Conservation (phyloP, 2,113 vertebrate genomes). For the Saccopteryx bilineata region DNA sequence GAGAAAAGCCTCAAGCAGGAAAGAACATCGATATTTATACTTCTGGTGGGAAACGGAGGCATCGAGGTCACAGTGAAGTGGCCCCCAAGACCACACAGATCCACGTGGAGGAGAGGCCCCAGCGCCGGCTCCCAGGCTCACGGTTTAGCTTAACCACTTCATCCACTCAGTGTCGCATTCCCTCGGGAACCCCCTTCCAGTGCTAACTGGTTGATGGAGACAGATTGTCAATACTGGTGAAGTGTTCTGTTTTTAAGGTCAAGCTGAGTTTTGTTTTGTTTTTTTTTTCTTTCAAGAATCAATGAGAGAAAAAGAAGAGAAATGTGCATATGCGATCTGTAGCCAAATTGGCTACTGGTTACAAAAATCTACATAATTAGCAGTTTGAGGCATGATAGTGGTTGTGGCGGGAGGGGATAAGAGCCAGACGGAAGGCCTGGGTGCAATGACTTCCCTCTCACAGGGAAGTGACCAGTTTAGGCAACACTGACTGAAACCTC, state of each 20-base stretch:
- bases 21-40: constrained; percentile 56
- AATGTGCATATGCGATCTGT: not conserved
- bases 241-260: constrained; percentile 33
- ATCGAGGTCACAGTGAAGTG: not conserved
- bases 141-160: not conserved
- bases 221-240: not conserved
- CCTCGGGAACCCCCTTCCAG: not conserved
- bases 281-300: not conserved
- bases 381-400: not conserved
- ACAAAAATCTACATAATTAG: not conserved
- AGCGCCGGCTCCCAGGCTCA: not conserved
- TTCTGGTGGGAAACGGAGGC: constrained; percentile 65
- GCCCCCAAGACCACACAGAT: constrained; percentile 63
- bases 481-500: not conserved
- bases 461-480: not conserved
- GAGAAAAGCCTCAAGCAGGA: not conserved
- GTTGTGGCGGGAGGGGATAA: too few species aligned
- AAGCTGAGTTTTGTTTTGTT: not conserved
- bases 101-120: not conserved
- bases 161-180: accelerated
- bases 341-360: not conserved
- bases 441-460: not conserved
- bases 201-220: not conserved
- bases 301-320: not conserved
- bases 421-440: not conserved